phyloP scores from a whole-genome alignment of 2,113 vertebrate species.

The Pygoscelis adeliae region DNA sequence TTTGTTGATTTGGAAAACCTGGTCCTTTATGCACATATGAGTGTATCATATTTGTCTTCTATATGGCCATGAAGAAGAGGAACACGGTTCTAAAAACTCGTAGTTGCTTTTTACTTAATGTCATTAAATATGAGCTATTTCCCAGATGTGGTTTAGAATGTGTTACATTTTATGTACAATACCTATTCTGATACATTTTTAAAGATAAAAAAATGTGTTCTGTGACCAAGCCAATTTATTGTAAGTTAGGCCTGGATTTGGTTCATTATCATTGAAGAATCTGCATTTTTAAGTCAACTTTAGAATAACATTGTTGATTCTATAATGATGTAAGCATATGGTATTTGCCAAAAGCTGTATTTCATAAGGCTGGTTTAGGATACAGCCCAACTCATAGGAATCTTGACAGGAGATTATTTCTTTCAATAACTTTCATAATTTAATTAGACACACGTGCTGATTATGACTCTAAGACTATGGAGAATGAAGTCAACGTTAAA shows the following conservation, averaged over 20 bases:
- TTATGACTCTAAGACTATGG: conserved; percentile 22
- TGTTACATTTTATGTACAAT: not conserved
- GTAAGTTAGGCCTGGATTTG: not conserved
- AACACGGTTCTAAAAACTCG: not conserved
- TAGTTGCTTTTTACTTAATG: not conserved
- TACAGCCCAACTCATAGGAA: conserved; percentile 34
- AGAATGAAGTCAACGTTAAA: conserved; percentile 34
- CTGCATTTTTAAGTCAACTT: conserved; percentile 25
- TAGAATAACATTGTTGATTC: conserved; percentile 50
- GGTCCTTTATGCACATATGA: not conserved
- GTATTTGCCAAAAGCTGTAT: conserved; percentile 62
- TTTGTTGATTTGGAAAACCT: not conserved
- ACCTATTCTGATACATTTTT: not conserved
- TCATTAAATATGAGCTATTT: not conserved
- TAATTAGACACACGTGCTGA: conserved; percentile 48
- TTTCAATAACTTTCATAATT: conserved; percentile 50
- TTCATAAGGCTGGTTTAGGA: conserved; percentile 47
- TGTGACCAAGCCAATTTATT: not conserved
- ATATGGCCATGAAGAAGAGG: not conserved
- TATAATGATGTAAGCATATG: conserved; percentile 46
- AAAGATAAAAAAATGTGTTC: not conserved
- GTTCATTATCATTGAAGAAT: conserved; percentile 23
- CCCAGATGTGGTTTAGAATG: not conserved
- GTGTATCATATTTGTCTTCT: not conserved
- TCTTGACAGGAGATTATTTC: conserved; percentile 32